Conservation (phyloP, 2,888 invertebrate genomes). For the Drosophila infuscata region DNA sequence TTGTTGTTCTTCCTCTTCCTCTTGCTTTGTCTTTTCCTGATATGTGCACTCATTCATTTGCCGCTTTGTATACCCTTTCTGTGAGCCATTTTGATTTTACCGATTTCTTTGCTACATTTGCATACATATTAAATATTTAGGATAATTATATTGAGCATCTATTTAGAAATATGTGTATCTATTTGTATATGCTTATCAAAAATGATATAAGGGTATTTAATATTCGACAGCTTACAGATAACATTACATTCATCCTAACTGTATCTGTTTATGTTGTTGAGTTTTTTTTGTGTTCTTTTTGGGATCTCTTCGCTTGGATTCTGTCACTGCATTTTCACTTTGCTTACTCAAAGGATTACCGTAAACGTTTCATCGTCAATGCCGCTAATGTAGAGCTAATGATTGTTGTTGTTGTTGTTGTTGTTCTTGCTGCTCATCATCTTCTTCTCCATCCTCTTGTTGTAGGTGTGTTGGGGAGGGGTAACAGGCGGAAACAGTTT, state of each 20-base stretch:
- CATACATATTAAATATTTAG: not conserved
- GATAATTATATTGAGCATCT: not conserved
- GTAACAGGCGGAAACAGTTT: not conserved
- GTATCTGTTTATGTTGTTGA: not conserved
- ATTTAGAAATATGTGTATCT: not conserved
- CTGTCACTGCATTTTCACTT: slow-evolving; percentile 34
- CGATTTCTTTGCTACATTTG: not conserved
- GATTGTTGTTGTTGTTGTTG: slow-evolving; percentile 38
- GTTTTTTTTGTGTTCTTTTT: not conserved
- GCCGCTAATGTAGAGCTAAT: slow-evolving; percentile 73
- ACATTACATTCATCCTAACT: not conserved
- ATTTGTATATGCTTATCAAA: not conserved
- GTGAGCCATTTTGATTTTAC: not conserved
- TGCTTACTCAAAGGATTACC: slow-evolving; percentile 60
- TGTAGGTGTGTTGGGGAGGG: not conserved
- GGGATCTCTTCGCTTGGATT: slow-evolving; percentile 20
- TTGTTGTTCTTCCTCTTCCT: slow-evolving; percentile 16
- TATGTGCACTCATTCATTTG: slow-evolving; percentile 19
- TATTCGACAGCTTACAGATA: not conserved
- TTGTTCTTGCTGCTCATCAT: not conserved
- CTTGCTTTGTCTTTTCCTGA: slow-evolving; percentile 4
- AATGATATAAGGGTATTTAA: not conserved
- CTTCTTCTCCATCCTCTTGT: not conserved
- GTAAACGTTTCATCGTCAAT: slow-evolving; percentile 62
- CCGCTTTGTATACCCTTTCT: not conserved